Evolutionary conservation across 2,797 vertebrate genomes (phyloP).

Genomic region (Tympanoctomys barrerae): DNA sequence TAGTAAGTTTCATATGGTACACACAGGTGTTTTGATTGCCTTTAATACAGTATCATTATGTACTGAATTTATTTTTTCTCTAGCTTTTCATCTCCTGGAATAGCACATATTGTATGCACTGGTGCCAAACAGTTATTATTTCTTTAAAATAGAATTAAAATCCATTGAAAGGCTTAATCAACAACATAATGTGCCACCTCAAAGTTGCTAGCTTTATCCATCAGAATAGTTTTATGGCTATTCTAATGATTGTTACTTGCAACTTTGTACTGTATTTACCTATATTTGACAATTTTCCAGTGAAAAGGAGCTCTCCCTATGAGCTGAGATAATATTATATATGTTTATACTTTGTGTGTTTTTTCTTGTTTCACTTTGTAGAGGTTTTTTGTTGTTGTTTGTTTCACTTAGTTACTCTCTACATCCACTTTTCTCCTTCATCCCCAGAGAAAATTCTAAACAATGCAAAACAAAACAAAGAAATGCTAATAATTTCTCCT

Average conservation of each 20-base stretch:
- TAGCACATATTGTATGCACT: neutral
- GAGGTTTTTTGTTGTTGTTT: too few species aligned
- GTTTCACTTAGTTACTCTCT: neutral
- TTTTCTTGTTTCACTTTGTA: neutral
- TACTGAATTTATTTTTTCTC: neutral
- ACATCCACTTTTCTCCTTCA: neutral
- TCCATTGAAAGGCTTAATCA: neutral
- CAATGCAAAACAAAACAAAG: neutral
- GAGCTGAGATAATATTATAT: neutral
- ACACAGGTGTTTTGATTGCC: neutral
- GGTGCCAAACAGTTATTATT: neutral
- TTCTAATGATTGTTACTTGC: neutral
- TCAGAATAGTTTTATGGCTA: neutral
- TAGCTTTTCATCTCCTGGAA: constrained; percentile 5
- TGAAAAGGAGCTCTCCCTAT: neutral
- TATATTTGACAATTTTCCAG: neutral
- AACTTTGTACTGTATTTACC: neutral
- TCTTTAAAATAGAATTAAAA: neutral
- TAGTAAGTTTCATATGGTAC: neutral
- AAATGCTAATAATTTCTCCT: neutral
- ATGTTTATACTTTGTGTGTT: neutral
- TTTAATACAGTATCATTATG: neutral
- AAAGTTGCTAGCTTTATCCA: neutral
- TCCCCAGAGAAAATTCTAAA: neutral
- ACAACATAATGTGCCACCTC: neutral